Conservation (phyloP, 2,797 vertebrate genomes). For the Sardinella longiceps region DNA sequence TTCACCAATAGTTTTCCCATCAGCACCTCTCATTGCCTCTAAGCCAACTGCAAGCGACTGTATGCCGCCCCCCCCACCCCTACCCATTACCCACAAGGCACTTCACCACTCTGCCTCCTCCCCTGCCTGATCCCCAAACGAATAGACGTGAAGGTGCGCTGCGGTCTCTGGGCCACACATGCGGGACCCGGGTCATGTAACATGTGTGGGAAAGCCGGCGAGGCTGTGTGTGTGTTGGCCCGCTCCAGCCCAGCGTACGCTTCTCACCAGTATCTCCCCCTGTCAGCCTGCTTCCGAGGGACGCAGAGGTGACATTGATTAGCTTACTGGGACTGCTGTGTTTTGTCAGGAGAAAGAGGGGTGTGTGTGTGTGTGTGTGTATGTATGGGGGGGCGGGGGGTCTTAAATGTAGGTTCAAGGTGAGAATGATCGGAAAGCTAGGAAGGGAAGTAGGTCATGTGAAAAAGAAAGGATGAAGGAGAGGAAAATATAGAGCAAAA, state of each 20-base stretch:
- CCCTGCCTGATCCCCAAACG: neutral
- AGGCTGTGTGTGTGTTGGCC: neutral
- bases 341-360: neutral
- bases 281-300: conserved; percentile 13
- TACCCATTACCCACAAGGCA: no score
- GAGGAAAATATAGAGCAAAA: neutral
- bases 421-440: neutral
- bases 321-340: neutral
- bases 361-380: neutral
- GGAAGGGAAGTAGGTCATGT: neutral
- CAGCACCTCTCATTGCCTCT: neutral
- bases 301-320: conserved; percentile 13
- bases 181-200: neutral
- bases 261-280: neutral
- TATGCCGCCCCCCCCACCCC: no score
- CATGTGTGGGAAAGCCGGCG: conserved; percentile 1
- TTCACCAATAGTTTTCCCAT: neutral
- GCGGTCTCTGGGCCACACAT: neutral
- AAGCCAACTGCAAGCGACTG: neutral
- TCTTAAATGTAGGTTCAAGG: neutral
- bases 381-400: neutral
- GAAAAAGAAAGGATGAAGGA: neutral
- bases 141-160: neutral
- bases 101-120: no score
- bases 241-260: neutral